Percentiles rank a stretch among this genome's conserved stretches.
Evolutionary conservation across 1,140 invertebrate species (phyloP).

Genomic region (Drosophila novamexicana): DNA sequence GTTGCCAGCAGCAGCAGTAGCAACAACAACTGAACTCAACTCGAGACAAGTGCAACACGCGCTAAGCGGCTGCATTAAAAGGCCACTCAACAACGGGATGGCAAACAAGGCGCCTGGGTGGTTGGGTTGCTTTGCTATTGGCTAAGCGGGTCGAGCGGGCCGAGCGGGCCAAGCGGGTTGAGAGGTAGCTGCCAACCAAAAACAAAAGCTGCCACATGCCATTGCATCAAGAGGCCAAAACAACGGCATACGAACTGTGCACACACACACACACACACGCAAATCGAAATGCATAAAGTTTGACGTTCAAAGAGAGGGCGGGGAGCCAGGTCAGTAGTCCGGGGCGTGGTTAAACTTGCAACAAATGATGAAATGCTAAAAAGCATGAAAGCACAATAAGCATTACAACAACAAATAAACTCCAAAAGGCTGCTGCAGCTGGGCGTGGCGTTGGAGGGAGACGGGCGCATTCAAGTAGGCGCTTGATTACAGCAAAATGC

Average conservation of each 20-base stretch:
- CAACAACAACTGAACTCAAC: slow-evolving; percentile 47
- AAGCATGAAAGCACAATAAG: slow-evolving; percentile 61
- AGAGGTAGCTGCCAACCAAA: slow-evolving; percentile 14
- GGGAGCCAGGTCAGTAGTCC: neutral
- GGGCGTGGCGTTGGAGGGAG: neutral
- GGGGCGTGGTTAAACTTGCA: slow-evolving; percentile 51
- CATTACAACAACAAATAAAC: slow-evolving; percentile 6
- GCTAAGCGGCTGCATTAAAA: slow-evolving; percentile 74
- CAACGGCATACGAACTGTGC: neutral
- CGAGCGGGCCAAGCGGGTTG: neutral
- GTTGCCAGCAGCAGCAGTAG: slow-evolving; percentile 54
- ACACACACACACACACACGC: slow-evolving; percentile 12
- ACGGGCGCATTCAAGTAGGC: slow-evolving; percentile 55
- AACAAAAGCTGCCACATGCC: slow-evolving; percentile 42
- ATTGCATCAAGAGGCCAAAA: slow-evolving; percentile 32
- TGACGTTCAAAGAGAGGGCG: slow-evolving; percentile 11
- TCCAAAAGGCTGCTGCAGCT: slow-evolving; percentile 2
- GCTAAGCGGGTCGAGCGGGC: neutral
- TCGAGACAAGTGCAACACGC: slow-evolving; percentile 67
- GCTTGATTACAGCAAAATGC: slow-evolving; percentile 79
- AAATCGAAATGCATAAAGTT: slow-evolving; percentile 46
- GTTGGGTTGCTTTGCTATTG: neutral
- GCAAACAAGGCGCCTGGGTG: slow-evolving; percentile 22
- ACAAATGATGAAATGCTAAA: slow-evolving; percentile 79
- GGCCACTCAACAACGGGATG: slow-evolving; percentile 57